These are phyloP conservation scores for Bombus huntii DNA, from an alignment of 1,140 invertebrate genomes.

Conservation along the genomic window DNA sequence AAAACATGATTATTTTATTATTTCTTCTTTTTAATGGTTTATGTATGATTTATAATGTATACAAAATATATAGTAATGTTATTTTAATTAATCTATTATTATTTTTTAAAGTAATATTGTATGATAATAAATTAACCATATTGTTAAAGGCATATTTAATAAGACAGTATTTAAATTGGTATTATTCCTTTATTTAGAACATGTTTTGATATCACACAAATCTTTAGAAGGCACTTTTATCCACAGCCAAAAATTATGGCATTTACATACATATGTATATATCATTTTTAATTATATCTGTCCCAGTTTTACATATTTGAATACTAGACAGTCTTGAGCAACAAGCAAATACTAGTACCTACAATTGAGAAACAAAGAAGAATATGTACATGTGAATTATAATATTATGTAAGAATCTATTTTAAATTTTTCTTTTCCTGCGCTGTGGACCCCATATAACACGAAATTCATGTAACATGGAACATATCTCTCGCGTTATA, in stretches of 20 bases:
- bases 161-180: background rate
- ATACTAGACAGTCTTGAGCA: conserved; percentile 39
- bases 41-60: conserved; percentile 44
- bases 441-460: no score
- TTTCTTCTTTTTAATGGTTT: conserved; percentile 65
- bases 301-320: conserved; percentile 5
- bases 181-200: conserved; percentile 38
- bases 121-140: conserved; percentile 8
- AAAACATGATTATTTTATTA: conserved; percentile 66
- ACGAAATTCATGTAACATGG: no score
- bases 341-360: conserved; percentile 13
- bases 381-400: conserved; percentile 17
- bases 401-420: background rate
- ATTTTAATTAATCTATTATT: conserved; percentile 33
- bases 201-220: conserved; percentile 46
- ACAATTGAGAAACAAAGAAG: background rate
- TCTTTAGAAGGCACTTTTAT: conserved; percentile 50
- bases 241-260: conserved; percentile 49
- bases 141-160: background rate
- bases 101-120: conserved; percentile 13
- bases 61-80: conserved; percentile 61
- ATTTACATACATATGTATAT: conserved; percentile 4
- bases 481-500: no score
- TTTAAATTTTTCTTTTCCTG: no score
- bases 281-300: conserved; percentile 10